Base-by-base conservation (phyloP, 2,113 vertebrate species). In the Entelurus aequoreus region DNA sequence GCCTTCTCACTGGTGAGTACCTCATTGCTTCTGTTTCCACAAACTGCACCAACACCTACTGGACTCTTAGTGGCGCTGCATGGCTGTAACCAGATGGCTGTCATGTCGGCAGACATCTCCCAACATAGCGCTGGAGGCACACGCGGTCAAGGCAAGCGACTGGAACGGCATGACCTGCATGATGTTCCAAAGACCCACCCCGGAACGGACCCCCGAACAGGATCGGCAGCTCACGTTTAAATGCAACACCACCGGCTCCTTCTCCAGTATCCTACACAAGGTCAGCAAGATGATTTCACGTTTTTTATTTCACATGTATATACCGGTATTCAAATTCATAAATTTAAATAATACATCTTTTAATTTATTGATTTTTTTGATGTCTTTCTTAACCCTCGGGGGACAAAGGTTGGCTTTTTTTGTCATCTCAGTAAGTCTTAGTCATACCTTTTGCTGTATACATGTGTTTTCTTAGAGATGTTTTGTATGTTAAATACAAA, bases 81-180 rank as follows among this genome's bases (percentile, higher is more conserved):
- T 46, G 42, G 10, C 42, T 46, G 10, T 46, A 12, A 46, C 42
- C 10, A 46, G 12, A 46, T 46, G 1, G 4, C 12, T 9, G 10
- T 12, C 42, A 44, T 57, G 1, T 42, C 6, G 9, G 19, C 84
- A 99, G 96, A 95, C 93, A 58, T 99, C 96, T 49, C 93, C 93
- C 79, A 99, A 98, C 81, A 96, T 99, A 40, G 96, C 95, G 11
- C 89, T 99, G 79, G 95, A 98, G 85, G 93, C 93, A 12, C 95
- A 97, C 28, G 81, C 92, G 55, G 92, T 99, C 82, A 93, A 94
- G 76, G 89, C 91, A 50, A 83, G 84, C 2, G 91, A 93, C 69
- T 99, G 98, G 89, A 93, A 93, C 2, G 96, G 96, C 12, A 96
- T 98, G 95, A 96, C 93, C 2, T 98, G 97, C 90, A 95, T 96